A percentile compares a stretch with the other conserved stretches of the same genome.
Conservation (phyloP, 1,140 invertebrate genomes). For the Drosophila ogumai region DNA sequence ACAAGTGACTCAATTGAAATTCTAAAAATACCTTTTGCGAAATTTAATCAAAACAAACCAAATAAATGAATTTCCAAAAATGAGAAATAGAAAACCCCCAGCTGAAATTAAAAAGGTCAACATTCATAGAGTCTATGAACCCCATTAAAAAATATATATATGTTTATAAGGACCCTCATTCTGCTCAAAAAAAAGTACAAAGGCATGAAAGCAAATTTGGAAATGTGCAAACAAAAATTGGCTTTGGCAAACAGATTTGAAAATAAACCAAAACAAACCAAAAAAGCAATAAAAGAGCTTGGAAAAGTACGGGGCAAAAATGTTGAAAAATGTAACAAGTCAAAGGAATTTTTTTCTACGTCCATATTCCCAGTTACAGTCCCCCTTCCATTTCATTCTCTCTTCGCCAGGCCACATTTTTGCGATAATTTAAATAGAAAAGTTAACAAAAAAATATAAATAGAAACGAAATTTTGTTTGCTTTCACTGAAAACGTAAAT, state of each 20-base stretch:
- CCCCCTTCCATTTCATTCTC: background rate
- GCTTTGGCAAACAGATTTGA: conserved; percentile 40
- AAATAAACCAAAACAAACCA: conserved; percentile 44
- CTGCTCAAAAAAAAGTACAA: conserved; percentile 22
- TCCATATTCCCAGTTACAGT: background rate
- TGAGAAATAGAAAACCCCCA: background rate
- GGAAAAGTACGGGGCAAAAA: conserved; percentile 23
- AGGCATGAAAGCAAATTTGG: conserved; percentile 37
- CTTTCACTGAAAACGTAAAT: conserved; percentile 20
- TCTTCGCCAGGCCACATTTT: conserved; percentile 17
- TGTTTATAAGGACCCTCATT: background rate
- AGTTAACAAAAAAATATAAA: conserved; percentile 12
- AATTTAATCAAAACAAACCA: conserved; percentile 7
- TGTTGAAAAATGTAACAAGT: conserved; percentile 49
- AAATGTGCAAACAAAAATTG: conserved; percentile 41
- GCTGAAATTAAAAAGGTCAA: conserved; percentile 9
- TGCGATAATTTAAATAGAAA: conserved; percentile 42
- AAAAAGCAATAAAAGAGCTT: conserved; percentile 41
- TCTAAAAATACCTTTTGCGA: background rate
- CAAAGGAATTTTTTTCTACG: conserved; percentile 44
- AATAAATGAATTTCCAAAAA: background rate
- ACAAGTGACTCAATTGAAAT: background rate
- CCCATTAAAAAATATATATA: conserved; percentile 17
- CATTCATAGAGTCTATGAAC: conserved; percentile 10
- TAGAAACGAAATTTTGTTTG: conserved; percentile 21